Evolutionary conservation across 2,797 vertebrate species (phyloP), one percentile per base, ranked within the genome.

Genomic region (Acrossocheilus fasciatus): DNA sequence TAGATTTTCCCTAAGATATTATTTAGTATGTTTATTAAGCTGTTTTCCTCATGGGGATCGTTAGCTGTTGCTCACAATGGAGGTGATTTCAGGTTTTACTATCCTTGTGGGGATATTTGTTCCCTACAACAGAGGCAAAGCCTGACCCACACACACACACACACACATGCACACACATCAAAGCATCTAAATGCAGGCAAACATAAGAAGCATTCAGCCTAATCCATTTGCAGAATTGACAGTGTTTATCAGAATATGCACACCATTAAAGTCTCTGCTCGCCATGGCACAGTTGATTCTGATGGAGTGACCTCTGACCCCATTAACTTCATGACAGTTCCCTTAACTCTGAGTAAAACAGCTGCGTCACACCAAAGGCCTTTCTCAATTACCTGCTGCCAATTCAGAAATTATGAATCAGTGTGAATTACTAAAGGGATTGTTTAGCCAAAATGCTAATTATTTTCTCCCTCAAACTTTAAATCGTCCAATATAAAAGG

Each of bases 401-500:
- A 84, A 4, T 57, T 68, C 84, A 89, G 83, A 85, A 87, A 90
- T 91, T 88, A 87, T 66, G 90, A 88, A 87, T 88, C 82, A 79
- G 59, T 89, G 90, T 91, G 90, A 94, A 93, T 93, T 89, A 93
- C 92, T 93, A 92, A 94, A 92, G 89, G 14, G 12, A 34, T 26
- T 26, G 59, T 62, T 66, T 17, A 34, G 9, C 14, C 36, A n/a
- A 47, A 41, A 43, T 6, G 57, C 1, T 0, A 57, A 68, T 8
- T 8, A 36, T 11, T 41, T 70, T 18, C 4, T 41, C 15, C 4
- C n/a, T 50, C 45, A 73, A 45, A 4, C 45, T 20, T 23, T 11
- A 7, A 23, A 18, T 23, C 0, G 2, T n/a, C 6, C 15, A 4
- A n/a, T 57, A 14, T 7, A 62, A n/a, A 43, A 2, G 4, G 23